Percentiles rank a stretch among this genome's conserved stretches.
Evolutionary conservation across 2,797 vertebrate species (phyloP).

Genomic region (Paratrypauchen microcephalus): DNA sequence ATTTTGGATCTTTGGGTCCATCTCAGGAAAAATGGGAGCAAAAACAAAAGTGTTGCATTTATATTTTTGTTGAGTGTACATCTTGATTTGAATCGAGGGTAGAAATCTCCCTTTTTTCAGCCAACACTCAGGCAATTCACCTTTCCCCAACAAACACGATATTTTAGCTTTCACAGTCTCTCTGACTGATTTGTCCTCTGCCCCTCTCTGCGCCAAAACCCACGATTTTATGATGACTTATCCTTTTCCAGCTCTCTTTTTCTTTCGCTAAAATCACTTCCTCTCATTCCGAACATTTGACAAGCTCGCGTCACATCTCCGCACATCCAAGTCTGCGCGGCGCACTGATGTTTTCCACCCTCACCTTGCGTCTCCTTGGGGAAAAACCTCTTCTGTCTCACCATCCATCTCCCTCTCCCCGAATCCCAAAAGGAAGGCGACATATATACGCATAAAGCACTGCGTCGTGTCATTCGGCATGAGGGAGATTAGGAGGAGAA

Average conservation of each 20-base stretch:
- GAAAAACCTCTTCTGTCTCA: slow-evolving; percentile 49
- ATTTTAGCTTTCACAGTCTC: background rate
- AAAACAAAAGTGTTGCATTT: too few relatives aligned
- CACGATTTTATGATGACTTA: slow-evolving; percentile 16
- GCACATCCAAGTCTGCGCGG: slow-evolving; percentile 52
- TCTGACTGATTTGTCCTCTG: slow-evolving; percentile 1
- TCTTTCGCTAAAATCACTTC: slow-evolving; percentile 26
- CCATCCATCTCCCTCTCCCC: slow-evolving; percentile 16
- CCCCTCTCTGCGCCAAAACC: background rate
- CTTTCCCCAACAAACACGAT: background rate
- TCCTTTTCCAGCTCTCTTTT: slow-evolving; percentile 26
- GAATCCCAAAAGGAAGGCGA: slow-evolving; percentile 69
- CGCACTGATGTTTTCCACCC: slow-evolving; percentile 74
- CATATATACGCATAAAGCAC: slow-evolving; percentile 57
- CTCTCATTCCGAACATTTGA: slow-evolving; percentile 50
- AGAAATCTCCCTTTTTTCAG: background rate
- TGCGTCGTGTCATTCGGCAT: slow-evolving; percentile 67
- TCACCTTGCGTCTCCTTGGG: slow-evolving; percentile 72
- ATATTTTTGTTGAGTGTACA: too few relatives aligned
- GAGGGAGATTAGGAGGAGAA: slow-evolving; percentile 61
- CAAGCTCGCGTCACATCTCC: slow-evolving; percentile 59
- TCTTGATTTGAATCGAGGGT: background rate
- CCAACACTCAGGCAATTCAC: background rate
- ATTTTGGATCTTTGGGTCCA: too few relatives aligned
- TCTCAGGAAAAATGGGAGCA: too few relatives aligned